phyloP scores from a whole-genome alignment of 2,113 vertebrate genomes.

The Tetrao urogallus region DNA sequence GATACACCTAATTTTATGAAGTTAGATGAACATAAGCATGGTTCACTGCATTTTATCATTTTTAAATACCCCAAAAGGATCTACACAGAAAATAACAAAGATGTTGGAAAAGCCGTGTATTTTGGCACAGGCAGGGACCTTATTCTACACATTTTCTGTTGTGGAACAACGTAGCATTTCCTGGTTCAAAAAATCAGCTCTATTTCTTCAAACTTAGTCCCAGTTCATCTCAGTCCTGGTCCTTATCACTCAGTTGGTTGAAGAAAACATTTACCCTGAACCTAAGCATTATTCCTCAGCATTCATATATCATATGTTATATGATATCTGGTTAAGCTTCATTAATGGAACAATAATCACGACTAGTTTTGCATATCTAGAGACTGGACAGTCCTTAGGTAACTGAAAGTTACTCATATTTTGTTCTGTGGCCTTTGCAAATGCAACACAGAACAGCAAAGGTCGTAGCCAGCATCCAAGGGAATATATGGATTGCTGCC shows the following conservation, averaged over 20 bases:
- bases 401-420: background rate
- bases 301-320: too few relatives aligned
- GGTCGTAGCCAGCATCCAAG: background rate
- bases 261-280: background rate
- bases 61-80: background rate
- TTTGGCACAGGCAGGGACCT: background rate
- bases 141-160: rapidly evolving
- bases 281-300: background rate
- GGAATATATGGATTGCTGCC: background rate
- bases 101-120: background rate
- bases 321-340: background rate
- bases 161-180: background rate
- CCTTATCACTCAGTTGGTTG: background rate
- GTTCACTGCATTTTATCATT: slow-evolving; percentile 1
- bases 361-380: background rate
- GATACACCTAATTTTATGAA: slow-evolving; percentile 18
- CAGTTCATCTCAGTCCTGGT: background rate
- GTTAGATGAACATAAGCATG: background rate
- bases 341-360: background rate
- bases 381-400: background rate
- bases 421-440: background rate
- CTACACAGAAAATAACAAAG: background rate
- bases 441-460: background rate
- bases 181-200: background rate
- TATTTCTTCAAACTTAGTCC: background rate